Evolutionary conservation across 2,888 invertebrate genomes (phyloP).

Genomic region (Hydriomena furcata): DNA sequence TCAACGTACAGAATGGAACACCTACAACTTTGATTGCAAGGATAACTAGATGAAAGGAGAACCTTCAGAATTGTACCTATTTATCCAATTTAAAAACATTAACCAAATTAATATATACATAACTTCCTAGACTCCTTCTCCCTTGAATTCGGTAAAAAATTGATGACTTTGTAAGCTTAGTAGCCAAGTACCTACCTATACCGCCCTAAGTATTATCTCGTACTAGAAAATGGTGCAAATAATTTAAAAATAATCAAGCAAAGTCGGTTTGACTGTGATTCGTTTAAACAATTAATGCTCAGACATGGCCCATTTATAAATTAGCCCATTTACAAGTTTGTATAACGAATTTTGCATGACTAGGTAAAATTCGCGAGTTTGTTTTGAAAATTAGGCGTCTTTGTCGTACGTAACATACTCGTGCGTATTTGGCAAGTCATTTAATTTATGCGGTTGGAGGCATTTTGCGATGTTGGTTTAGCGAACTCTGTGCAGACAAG

Average conservation of each 20-base stretch:
- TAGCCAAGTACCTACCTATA: background rate
- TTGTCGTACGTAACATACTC: too few species aligned
- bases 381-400: conserved; percentile 13
- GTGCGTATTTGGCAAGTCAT: conserved; percentile 27
- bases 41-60: too few species aligned
- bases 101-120: too few species aligned
- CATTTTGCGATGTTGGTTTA: conserved; percentile 11
- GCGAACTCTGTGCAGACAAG: background rate
- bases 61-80: too few species aligned
- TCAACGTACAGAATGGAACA: too few species aligned
- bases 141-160: too few species aligned
- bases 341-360: conserved; percentile 8
- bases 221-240: background rate
- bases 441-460: conserved; percentile 3
- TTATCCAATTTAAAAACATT: too few species aligned
- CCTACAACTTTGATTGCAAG: too few species aligned
- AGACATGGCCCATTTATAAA: conserved; percentile 11
- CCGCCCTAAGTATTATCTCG: too few species aligned
- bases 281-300: conserved; percentile 10
- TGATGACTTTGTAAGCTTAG: too few species aligned
- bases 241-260: conserved; percentile 1
- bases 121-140: too few species aligned
- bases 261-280: conserved; percentile 13
- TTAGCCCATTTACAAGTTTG: conserved; percentile 11
- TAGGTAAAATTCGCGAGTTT: conserved; percentile 8